Percentiles rank a stretch among this genome's conserved stretches.
phyloP scores from a whole-genome alignment of 2,888 invertebrate species.

The Julus scanicus region DNA sequence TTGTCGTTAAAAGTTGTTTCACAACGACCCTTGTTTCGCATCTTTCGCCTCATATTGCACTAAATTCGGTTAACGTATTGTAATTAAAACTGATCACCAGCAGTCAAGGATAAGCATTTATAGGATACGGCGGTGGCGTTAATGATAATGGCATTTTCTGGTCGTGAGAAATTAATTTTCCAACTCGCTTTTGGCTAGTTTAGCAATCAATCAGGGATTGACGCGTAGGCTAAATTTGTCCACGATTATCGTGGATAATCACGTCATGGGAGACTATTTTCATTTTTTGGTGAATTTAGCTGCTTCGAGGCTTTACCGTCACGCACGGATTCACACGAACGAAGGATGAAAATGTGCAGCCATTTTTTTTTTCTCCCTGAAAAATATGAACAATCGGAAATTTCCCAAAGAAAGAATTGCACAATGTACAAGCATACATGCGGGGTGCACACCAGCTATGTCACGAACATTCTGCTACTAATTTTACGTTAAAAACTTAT shows the following conservation, averaged over 20 bases:
- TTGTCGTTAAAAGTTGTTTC: background rate
- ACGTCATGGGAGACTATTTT: slow-evolving; percentile 13
- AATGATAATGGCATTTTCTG: slow-evolving; percentile 1
- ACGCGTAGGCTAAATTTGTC: background rate
- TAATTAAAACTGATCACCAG: background rate
- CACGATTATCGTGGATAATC: background rate
- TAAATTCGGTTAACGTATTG: background rate
- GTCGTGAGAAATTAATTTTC: background rate
- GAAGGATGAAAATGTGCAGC: background rate
- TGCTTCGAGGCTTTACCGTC: slow-evolving; percentile 1
- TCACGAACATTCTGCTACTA: too few relatives aligned
- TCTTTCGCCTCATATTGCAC: background rate
- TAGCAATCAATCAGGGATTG: slow-evolving; percentile 25
- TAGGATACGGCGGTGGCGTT: background rate
- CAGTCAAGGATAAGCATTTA: background rate
- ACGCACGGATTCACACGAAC: background rate
- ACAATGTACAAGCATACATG: background rate
- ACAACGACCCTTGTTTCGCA: background rate
- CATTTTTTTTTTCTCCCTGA: background rate
- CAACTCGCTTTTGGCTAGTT: background rate
- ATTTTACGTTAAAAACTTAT: background rate
- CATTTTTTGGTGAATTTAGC: background rate
- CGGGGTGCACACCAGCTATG: too few relatives aligned
- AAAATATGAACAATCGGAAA: background rate
- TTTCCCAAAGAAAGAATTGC: background rate